Base-by-base conservation (phyloP, 2,113 vertebrate species). In the Caranx melampygus region DNA sequence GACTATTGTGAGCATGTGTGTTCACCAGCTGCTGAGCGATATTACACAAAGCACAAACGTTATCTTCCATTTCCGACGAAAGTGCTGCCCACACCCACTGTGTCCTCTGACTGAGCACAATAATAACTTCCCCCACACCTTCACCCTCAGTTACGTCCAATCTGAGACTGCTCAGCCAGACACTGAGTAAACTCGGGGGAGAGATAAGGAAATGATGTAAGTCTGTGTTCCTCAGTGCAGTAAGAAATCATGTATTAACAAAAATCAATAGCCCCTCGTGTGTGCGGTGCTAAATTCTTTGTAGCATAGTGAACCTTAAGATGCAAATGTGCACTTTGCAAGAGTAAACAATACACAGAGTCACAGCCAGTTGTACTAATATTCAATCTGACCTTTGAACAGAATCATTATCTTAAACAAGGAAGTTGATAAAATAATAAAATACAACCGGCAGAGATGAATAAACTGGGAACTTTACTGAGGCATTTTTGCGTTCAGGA, bases 41-140 rank as follows among this genome's bases (percentile, higher is more conserved):
- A 54, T 80, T 49, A 71, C 59, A 76, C 67, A 26, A 34, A 8
- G 8, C 40, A 42, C 6, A 37, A 57, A 73, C 34, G 47, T 42
- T 7, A 11, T 11, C 11, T 44, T 15, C 2, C 42, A 51, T 14
- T 84, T 82, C 78, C 85, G 78, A 61, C 40, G 59, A 47, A 18
- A 21, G 44, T 40, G 33, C 16, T 6, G n/a, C 26, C 31, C 64
- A 63, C 59, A 26, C 75, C 62, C 35, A 66, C 61, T n/a, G 65
- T 31, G 26, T 60, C 21, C 42, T 76, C 42, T 21, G 73, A n/a
- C 0, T 35, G 0, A 81, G 45, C 51, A 62, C 68, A 66, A 18
- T 20, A 59, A 49, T 33, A 33, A 55, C 31, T 18, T 33, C 51
- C 65, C 55, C 0, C 71, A 51, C 40, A 72, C 67, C 45, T 74